A percentile compares a stretch with the other conserved stretches of the same genome.
These are phyloP conservation scores for Proales similis DNA, from an alignment of 1,140 invertebrate species.

Conservation along the genomic window DNA sequence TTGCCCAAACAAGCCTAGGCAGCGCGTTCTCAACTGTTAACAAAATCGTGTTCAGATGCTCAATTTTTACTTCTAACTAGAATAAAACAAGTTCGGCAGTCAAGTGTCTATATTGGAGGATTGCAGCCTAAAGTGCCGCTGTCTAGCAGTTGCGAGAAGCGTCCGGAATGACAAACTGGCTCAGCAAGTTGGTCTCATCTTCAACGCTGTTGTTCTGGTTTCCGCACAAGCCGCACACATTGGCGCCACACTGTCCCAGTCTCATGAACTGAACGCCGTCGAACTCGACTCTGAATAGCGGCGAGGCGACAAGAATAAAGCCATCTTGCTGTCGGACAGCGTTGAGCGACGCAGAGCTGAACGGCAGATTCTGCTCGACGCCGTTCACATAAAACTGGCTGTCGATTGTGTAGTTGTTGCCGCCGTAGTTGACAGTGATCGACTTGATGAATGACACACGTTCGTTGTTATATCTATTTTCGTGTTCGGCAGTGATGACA, in stretches of 20 bases:
- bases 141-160: too few relatives aligned
- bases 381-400: slow-evolving; percentile 16
- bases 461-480: neutral
- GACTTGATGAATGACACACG: slow-evolving; percentile 7
- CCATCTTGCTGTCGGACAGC: neutral
- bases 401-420: slow-evolving; percentile 9
- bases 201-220: too few relatives aligned
- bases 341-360: neutral
- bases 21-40: too few relatives aligned
- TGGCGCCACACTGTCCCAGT: slow-evolving; percentile 1
- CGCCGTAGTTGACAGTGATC: neutral
- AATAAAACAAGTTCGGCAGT: too few relatives aligned
- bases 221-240: slow-evolving; percentile 21
- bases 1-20: slow-evolving; percentile 37
- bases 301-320: slow-evolving; percentile 4
- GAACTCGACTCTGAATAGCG: slow-evolving; percentile 10
- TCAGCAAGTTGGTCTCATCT: too few relatives aligned
- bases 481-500: slow-evolving; percentile 7
- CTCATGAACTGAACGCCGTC: slow-evolving; percentile 24
- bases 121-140: too few relatives aligned
- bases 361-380: neutral
- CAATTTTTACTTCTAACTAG: too few relatives aligned
- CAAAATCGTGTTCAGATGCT: too few relatives aligned
- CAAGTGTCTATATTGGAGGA: too few relatives aligned
- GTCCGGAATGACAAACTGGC: too few relatives aligned